Evolutionary conservation across 2,797 vertebrate genomes (phyloP), one percentile per base, ranked within the genome.

Genomic region (Gymnothorax reevesii): DNA sequence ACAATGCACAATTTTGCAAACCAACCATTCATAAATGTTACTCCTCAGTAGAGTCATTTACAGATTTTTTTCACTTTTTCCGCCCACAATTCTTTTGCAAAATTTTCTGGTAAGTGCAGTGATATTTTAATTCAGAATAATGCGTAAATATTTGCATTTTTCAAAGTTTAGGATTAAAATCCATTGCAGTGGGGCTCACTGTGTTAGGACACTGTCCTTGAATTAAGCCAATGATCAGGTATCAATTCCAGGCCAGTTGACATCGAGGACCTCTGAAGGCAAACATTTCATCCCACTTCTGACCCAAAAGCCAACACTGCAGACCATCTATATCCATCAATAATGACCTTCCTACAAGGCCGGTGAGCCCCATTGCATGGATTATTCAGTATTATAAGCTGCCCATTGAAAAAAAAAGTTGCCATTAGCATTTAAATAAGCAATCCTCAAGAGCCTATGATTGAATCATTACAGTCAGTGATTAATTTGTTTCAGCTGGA

Each of bases 261-360:
- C n/a, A 20, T 7, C 6, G 73, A 22, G 57, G n/a, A 62, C 85
- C 83, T 52, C 60, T 62, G 62, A 66, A n/a, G 62, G 85, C 83
- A 77, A 66, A 89, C 83, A 87, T 87, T 80, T 85, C 82, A 89
- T 49, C 84, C 84, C 77, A 87, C 88, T 91, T 83, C 88, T 82
- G 87, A 85, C 83, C 55, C 84, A 85, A 64, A 88, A 91, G 87
- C 87, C 85, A 82, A 69, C 89, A 87, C 84, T 73, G 84, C 86
- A 88, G 33, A 83, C 88, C 15, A 89, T 88, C 1, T 66, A 66
- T n/a, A 66, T 66, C 20, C 20, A 4, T 6, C 20, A 4, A n/a
- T n/a, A 66, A 22, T n/a, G 90, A 88, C 83, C 84, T 89, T 59
- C 88, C 91, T 88, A 91, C 88, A 92, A 84, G 86, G 89, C 83